Conservation (phyloP, 2,888 invertebrate genomes). For the Homarus gammarus region DNA sequence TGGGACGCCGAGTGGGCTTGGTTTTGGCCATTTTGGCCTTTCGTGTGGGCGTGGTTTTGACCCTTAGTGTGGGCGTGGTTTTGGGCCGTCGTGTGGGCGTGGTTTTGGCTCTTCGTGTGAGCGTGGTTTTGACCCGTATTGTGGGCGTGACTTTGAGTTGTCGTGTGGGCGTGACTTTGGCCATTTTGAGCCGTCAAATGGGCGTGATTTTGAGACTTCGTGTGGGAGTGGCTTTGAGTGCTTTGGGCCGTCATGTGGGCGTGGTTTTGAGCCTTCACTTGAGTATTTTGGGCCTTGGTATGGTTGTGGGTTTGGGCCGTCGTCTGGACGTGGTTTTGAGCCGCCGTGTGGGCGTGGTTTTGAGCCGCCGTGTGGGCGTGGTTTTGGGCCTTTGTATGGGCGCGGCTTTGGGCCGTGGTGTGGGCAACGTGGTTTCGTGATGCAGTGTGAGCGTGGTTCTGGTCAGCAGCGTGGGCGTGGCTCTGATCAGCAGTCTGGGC, state of each 20-base stretch:
- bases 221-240: not conserved
- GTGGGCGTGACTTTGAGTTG: not conserved
- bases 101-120: not conserved
- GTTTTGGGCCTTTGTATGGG: conserved; percentile 10
- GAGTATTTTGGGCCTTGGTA: no score
- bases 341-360: conserved; percentile 1
- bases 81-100: not conserved
- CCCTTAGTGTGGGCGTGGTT: not conserved
- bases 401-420: no score
- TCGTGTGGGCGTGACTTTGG: not conserved
- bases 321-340: conserved; percentile 15
- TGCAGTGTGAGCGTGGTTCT: not conserved
- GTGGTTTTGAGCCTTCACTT: not conserved
- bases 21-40: not conserved
- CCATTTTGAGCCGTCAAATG: not conserved
- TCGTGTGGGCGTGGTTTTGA: not conserved
- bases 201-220: not conserved
- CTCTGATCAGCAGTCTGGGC: not conserved
- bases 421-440: no score
- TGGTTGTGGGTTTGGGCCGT: not conserved
- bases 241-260: not conserved
- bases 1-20: conserved; percentile 5
- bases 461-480: not conserved
- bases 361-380: conserved; percentile 5
- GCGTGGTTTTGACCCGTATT: not conserved